Percentiles rank a stretch among this genome's conserved stretches.
These are phyloP conservation scores for Anabas testudineus DNA, from an alignment of 2,797 vertebrate species.

Conservation along the genomic window DNA sequence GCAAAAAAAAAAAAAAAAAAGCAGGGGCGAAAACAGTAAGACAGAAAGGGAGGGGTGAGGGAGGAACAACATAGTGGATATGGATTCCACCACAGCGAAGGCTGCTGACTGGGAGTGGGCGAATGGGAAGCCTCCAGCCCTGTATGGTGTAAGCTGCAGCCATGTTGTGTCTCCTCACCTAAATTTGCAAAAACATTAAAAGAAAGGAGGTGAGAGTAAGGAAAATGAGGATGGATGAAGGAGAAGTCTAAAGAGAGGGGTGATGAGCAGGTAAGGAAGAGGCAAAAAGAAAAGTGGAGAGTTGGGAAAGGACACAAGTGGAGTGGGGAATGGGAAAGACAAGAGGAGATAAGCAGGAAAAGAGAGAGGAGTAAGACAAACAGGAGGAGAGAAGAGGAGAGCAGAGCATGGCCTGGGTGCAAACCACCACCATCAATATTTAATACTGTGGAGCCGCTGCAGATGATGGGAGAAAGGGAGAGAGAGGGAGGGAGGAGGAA, in stretches of 20 bases:
- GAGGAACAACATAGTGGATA: constrained; percentile 67
- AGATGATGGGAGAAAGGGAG: constrained; percentile 76
- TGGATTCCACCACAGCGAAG: constrained; percentile 79
- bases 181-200: constrained; percentile 48
- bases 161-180: constrained; percentile 70
- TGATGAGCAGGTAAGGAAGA: constrained; percentile 15
- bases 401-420: constrained; percentile 67
- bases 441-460: constrained; percentile 81
- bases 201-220: constrained; percentile 36
- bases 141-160: constrained; percentile 58
- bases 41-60: constrained; percentile 57
- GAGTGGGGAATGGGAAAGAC: constrained; percentile 21
- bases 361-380: constrained; percentile 37
- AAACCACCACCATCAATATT: constrained; percentile 85
- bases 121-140: constrained; percentile 74
- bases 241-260: not conserved
- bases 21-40: constrained; percentile 52
- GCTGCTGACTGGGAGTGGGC: constrained; percentile 73
- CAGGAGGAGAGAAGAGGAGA: constrained; percentile 22
- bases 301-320: constrained; percentile 24
- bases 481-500: constrained; percentile 39
- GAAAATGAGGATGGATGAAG: constrained; percentile 17
- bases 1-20: constrained; percentile 31
- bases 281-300: constrained; percentile 27
- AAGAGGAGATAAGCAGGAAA: constrained; percentile 19